These are phyloP conservation scores for Mixornis gularis DNA, from an alignment of 2,113 vertebrate species.

Conservation along the genomic window DNA sequence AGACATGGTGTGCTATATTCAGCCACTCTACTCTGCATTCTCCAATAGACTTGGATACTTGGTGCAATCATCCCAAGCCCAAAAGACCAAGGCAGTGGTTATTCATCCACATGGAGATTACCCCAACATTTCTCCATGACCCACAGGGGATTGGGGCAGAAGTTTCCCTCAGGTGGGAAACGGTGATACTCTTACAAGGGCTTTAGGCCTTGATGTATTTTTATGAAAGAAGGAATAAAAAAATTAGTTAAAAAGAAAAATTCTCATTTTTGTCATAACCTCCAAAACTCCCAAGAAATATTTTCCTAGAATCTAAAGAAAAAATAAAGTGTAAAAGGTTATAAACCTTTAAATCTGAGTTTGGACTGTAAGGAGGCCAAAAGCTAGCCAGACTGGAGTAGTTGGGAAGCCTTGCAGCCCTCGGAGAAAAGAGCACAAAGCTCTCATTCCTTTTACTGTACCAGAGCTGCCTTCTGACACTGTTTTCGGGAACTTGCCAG, in stretches of 20 bases:
- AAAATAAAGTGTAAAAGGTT: neutral
- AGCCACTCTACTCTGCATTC: neutral
- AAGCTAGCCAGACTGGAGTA: neutral
- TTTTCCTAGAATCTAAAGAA: neutral
- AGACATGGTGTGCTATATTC: neutral
- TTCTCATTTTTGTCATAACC: neutral
- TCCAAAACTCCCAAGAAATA: neutral
- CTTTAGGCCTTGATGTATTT: neutral
- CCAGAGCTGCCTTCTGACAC: constrained; percentile 28
- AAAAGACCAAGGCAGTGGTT: neutral
- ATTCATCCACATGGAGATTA: neutral
- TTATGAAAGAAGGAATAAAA: neutral
- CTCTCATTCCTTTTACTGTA: constrained; percentile 18
- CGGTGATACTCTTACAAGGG: neutral
- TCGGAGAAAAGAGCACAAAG: neutral
- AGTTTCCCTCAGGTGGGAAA: neutral
- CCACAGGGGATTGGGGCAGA: neutral
- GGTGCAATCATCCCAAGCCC: neutral
- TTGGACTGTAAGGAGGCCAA: neutral
- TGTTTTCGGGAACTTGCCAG: constrained; percentile 56
- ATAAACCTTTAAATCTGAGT: neutral
- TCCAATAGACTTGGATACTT: neutral
- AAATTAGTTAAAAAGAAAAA: neutral
- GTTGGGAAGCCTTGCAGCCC: neutral
- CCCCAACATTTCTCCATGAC: neutral